A percentile compares a stretch with the other conserved stretches of the same genome.
phyloP scores from a whole-genome alignment of 1,140 invertebrate genomes.

The Mya arenaria region DNA sequence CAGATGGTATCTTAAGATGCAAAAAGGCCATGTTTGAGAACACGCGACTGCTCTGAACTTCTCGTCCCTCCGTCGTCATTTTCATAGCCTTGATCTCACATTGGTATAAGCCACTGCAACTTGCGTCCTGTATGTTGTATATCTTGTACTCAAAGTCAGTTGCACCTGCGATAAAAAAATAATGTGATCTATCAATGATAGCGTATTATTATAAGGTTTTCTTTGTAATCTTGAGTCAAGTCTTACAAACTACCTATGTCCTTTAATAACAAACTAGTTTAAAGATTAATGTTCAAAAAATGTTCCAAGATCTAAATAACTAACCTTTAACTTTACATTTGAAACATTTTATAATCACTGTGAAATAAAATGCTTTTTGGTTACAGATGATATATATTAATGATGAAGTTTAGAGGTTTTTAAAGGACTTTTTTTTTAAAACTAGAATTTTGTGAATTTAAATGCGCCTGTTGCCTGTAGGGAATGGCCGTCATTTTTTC shows the following conservation, averaged over 20 bases:
- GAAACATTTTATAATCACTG: not conserved
- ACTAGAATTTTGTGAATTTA: no score
- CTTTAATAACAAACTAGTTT: no score
- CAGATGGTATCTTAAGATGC: slow-evolving; percentile 16
- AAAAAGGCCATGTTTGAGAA: slow-evolving; percentile 6
- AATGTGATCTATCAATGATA: not conserved
- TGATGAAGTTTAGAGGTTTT: no score
- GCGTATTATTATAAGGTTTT: not conserved
- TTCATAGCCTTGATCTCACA: slow-evolving; percentile 26
- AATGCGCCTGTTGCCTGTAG: no score
- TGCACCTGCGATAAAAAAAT: slow-evolving; percentile 11
- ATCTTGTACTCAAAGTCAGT: slow-evolving; percentile 24
- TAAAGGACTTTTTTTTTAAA: no score
- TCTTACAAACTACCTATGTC: no score
- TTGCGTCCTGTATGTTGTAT: slow-evolving; percentile 36
- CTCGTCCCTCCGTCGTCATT: not conserved
- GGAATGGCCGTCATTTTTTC: no score
- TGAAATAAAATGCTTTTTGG: not conserved
- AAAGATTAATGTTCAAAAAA: not conserved
- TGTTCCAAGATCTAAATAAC: not conserved
- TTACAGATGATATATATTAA: no score
- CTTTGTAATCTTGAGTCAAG: no score
- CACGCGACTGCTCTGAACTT: not conserved
- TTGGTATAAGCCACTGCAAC: slow-evolving; percentile 25
- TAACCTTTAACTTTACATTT: not conserved